These are phyloP conservation scores for Pelusios castaneus DNA, from an alignment of 2,113 vertebrate genomes.

Conservation along the genomic window DNA sequence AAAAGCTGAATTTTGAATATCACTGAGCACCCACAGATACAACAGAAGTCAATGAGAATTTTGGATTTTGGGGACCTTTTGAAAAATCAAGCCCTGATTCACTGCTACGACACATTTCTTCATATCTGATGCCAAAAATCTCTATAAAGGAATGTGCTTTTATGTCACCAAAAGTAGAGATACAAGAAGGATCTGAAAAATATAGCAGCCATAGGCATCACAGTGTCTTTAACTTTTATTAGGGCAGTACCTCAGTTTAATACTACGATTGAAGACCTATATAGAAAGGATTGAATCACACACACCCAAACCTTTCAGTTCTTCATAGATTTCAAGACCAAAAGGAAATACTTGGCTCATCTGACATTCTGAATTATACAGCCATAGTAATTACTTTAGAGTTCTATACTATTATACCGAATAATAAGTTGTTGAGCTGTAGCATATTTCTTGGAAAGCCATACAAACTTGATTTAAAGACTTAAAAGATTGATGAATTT, in stretches of 20 bases:
- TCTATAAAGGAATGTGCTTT: not conserved
- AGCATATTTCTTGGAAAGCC: not conserved
- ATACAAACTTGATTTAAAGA: not conserved
- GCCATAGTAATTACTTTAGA: not conserved
- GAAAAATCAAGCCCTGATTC: not conserved
- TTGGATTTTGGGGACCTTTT: not conserved
- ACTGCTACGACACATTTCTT: not conserved
- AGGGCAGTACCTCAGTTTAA: slow-evolving; percentile 1
- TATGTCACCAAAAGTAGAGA: not conserved
- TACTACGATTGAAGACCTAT: not conserved
- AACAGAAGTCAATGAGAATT: not conserved
- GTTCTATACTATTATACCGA: not conserved
- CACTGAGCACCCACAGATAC: not conserved
- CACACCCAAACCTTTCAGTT: not conserved
- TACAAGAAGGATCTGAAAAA: not conserved
- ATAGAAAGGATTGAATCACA: not conserved
- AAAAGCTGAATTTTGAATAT: not conserved
- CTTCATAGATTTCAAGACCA: not conserved
- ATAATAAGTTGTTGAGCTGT: not conserved
- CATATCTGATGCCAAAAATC: not conserved
- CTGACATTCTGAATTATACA: not conserved
- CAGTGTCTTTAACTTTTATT: not conserved
- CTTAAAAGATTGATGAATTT: not conserved
- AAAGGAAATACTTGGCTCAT: not conserved
- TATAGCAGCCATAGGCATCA: slow-evolving; percentile 15